Percentiles rank a stretch among this genome's conserved stretches.
These are phyloP conservation scores for Empidonax alnorum DNA, from an alignment of 2,113 vertebrate species.

Conservation along the genomic window DNA sequence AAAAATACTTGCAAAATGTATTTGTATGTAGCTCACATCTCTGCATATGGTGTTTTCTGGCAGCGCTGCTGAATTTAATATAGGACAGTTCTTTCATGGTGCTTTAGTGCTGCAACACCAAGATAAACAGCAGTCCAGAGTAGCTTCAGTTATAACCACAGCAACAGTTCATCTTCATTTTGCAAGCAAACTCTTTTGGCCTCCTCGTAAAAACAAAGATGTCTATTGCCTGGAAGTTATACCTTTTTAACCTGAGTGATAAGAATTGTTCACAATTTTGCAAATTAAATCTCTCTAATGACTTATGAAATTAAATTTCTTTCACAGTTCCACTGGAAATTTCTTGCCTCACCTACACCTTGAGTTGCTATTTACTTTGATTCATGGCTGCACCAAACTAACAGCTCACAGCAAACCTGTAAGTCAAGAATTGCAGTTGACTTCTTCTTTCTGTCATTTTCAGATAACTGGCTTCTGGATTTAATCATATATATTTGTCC, in stretches of 20 bases:
- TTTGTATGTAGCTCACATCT: not conserved
- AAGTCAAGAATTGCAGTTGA: not conserved
- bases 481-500: not conserved
- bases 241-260: not conserved
- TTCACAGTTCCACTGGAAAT: not conserved
- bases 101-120: not conserved
- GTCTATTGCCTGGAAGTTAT: not conserved
- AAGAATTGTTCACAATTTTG: not conserved
- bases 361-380: not conserved
- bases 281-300: not conserved
- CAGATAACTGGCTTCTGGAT: not conserved
- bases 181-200: not conserved
- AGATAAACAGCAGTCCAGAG: not conserved
- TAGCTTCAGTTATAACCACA: not conserved
- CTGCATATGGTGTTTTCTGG: not conserved
- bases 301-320: not conserved
- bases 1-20: not conserved
- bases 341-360: not conserved
- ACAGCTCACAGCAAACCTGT: not conserved
- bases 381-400: not conserved
- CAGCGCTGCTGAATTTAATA: not conserved
- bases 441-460: not conserved
- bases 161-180: not conserved
- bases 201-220: not conserved
- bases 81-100: not conserved